phyloP scores from a whole-genome alignment of 2,797 vertebrate species.

The Micrastur ruficollis region DNA sequence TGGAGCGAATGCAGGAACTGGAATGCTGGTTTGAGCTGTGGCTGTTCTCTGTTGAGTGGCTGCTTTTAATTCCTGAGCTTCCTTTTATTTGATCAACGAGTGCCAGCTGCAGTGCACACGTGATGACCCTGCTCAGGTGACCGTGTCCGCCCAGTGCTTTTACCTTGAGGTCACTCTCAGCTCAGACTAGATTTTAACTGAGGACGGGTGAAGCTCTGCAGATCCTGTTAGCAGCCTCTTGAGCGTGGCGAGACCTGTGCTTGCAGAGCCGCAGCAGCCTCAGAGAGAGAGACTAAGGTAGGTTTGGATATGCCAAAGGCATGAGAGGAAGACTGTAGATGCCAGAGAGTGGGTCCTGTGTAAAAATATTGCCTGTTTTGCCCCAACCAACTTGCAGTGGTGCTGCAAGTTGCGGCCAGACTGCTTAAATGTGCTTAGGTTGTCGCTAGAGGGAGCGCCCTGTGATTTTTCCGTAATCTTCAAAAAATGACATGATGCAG shows the following conservation, averaged over 20 bases:
- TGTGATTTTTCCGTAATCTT: background rate
- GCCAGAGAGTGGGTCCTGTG: background rate
- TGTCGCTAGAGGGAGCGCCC: slow-evolving; percentile 44
- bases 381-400: background rate
- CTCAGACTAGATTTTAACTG: slow-evolving; percentile 1
- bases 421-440: background rate
- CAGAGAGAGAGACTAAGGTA: background rate
- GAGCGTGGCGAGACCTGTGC: background rate
- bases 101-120: background rate
- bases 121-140: background rate
- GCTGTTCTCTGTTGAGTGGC: background rate
- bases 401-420: accelerated
- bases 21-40: background rate
- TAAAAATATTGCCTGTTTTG: background rate
- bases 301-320: background rate
- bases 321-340: background rate
- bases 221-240: background rate
- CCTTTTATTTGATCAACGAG: background rate
- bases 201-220: background rate
- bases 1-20: background rate
- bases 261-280: background rate
- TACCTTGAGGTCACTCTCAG: slow-evolving; percentile 22
- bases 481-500: background rate
- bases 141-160: background rate
- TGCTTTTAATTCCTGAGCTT: background rate